Base-by-base conservation (phyloP, 2,113 vertebrate species). In the Malaclemys terrapin region DNA sequence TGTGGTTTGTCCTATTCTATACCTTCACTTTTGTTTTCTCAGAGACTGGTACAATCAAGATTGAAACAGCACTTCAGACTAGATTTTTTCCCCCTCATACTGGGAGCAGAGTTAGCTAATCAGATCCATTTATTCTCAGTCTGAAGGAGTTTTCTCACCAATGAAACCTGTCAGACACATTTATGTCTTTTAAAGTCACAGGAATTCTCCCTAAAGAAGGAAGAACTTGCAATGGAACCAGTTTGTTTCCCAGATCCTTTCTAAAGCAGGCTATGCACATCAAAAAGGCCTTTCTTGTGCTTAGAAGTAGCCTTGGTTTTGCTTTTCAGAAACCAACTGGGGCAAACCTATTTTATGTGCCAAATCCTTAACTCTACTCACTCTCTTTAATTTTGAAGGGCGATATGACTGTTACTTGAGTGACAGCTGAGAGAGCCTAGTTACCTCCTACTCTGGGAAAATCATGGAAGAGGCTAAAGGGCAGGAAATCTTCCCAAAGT, bases 111-210 rank as follows among this genome's bases (percentile, higher is more conserved):
- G 96, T 96, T 88, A 93, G 86, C 82, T 96, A 95, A 97, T 88
- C 49, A 96, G 86, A 97, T 95, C 89, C 93, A 95, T 91, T 93
- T 97, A 97, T 91, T 96, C 75, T 88, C 97, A 95, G 88, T 84
- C 57, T 93, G 84, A 95, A 96, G 78, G 45, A 97, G 84, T 95
- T 95, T 96, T 96, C 89, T 93, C 96, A 96, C 95, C 80, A 94
- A 72, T 94, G 47, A 96, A 94, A 80, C 84, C 94, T 96, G 87
- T 94, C 93, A 97, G 89, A 87, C 75, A 83, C 38, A 87, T 94
- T 97, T 96, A 83, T 90, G 57, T 92, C 75, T 90, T 89, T 92
- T 89, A 91, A 72, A 22, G 85, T 92, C 89, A 69, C 87, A 82
- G 38, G 88, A 93, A 96, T 96, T 96, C 96, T 91, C 89, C 95